These are phyloP conservation scores for Zaprionus kolodkinae DNA, from an alignment of 1,140 invertebrate genomes.

Conservation along the genomic window DNA sequence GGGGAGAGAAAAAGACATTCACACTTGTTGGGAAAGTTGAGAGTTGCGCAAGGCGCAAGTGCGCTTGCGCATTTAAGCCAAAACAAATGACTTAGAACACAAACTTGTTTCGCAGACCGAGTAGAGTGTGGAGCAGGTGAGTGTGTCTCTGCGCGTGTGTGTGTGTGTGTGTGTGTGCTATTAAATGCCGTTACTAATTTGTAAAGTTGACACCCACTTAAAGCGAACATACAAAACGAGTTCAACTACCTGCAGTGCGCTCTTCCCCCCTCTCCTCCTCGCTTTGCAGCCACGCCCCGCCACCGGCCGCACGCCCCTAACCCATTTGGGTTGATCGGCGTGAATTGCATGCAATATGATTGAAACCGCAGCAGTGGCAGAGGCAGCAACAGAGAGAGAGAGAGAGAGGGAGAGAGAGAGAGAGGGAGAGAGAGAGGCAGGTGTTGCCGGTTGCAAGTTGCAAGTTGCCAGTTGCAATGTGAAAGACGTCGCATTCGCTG, in stretches of 20 bases:
- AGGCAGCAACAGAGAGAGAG: slow-evolving; percentile 23
- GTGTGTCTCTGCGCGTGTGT: slow-evolving; percentile 4
- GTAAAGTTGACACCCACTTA: slow-evolving; percentile 70
- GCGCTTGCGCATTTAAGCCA: neutral
- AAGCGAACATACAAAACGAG: slow-evolving; percentile 37
- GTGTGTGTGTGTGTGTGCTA: slow-evolving; percentile 20
- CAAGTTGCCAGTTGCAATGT: slow-evolving; percentile 21
- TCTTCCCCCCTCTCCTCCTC: too few species aligned
- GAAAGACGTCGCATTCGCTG: slow-evolving; percentile 21
- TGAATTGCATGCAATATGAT: slow-evolving; percentile 40
- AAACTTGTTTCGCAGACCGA: slow-evolving; percentile 37
- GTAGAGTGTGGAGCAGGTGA: neutral
- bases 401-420: slow-evolving; percentile 23
- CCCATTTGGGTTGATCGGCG: slow-evolving; percentile 12
- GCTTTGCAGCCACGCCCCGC: too few species aligned
- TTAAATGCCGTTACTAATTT: slow-evolving; percentile 74
- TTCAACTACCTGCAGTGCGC: neutral
- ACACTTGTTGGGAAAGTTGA: slow-evolving; percentile 4
- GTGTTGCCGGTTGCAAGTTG: slow-evolving; percentile 22
- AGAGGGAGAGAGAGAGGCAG: slow-evolving; percentile 26
- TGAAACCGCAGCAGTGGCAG: slow-evolving; percentile 30
- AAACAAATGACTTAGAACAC: slow-evolving; percentile 55
- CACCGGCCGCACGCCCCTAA: neutral
- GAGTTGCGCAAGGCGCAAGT: neutral
- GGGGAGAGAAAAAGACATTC: neutral